Percentiles rank a stretch among this genome's conserved stretches.
phyloP scores from a whole-genome alignment of 2,888 invertebrate species.

The Corbicula japonica region DNA sequence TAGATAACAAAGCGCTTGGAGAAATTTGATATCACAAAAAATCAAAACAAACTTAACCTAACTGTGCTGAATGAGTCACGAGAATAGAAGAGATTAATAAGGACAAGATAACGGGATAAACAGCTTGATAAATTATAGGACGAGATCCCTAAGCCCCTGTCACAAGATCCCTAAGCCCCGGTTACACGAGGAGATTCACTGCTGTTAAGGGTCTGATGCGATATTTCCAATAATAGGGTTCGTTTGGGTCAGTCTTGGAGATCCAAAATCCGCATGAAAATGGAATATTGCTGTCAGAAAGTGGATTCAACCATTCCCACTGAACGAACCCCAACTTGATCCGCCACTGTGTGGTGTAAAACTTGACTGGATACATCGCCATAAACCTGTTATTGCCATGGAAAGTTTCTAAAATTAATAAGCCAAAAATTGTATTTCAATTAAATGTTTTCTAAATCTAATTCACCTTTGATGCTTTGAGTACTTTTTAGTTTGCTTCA shows the following conservation, averaged over 20 bases:
- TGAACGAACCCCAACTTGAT: too few species aligned
- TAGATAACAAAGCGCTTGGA: not conserved
- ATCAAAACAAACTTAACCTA: constrained; percentile 20
- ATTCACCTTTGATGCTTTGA: too few species aligned
- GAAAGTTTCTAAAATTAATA: too few species aligned
- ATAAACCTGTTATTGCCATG: too few species aligned
- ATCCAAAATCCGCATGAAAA: not conserved
- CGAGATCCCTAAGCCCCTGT: not conserved
- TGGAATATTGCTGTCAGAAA: not conserved
- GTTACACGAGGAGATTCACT: too few species aligned
- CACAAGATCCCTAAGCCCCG: not conserved
- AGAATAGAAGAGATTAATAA: not conserved
- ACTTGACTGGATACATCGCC: too few species aligned
- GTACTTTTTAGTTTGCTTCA: too few species aligned
- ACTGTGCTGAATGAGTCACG: not conserved
- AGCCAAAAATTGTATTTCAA: too few species aligned
- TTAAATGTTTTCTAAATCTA: too few species aligned
- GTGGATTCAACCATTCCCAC: too few species aligned
- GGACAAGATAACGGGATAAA: constrained; percentile 17
- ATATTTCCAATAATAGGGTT: not conserved
- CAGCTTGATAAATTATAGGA: not conserved
- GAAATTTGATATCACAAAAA: constrained; percentile 5
- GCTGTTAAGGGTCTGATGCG: not conserved
- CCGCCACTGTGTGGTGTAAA: too few species aligned
- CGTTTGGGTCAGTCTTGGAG: too few species aligned